Evolutionary conservation across 2,797 vertebrate genomes (phyloP).

Genomic region (Cuniculus paca): DNA sequence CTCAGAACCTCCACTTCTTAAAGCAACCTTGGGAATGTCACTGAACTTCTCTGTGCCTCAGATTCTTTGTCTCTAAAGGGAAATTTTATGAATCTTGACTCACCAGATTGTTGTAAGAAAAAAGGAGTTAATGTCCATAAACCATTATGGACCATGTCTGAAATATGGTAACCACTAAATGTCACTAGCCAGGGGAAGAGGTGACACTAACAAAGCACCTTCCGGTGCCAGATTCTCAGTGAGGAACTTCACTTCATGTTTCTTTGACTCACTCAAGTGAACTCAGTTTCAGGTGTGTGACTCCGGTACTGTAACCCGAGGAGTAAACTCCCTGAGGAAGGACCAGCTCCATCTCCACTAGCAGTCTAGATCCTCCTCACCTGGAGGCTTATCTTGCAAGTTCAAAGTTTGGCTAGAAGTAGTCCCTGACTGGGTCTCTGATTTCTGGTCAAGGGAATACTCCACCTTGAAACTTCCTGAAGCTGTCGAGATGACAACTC

Average conservation of each 20-base stretch:
- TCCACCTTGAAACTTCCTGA: not conserved
- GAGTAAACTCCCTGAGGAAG: not conserved
- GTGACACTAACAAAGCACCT: not conserved
- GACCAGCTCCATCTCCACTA: not conserved
- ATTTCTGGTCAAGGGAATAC: not conserved
- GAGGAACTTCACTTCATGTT: not conserved
- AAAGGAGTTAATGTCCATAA: not conserved
- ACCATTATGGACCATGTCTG: not conserved
- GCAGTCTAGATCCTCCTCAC: not conserved
- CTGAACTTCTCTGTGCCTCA: not conserved
- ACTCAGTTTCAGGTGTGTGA: not conserved
- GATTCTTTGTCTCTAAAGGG: not conserved
- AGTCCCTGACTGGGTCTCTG: not conserved
- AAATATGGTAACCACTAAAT: not conserved
- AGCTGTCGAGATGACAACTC: not conserved
- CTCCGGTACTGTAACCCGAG: not conserved
- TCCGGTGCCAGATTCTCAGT: not conserved
- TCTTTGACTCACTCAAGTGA: not conserved
- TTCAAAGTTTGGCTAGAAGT: not conserved
- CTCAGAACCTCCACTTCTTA: too few species aligned
- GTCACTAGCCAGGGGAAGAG: too few species aligned
- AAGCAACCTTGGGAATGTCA: not conserved
- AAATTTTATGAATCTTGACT: not conserved
- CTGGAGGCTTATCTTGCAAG: rapidly evolving
- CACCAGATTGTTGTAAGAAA: not conserved